Evolutionary conservation across 1,140 invertebrate genomes (phyloP).

Genomic region (Frieseomelitta varia): DNA sequence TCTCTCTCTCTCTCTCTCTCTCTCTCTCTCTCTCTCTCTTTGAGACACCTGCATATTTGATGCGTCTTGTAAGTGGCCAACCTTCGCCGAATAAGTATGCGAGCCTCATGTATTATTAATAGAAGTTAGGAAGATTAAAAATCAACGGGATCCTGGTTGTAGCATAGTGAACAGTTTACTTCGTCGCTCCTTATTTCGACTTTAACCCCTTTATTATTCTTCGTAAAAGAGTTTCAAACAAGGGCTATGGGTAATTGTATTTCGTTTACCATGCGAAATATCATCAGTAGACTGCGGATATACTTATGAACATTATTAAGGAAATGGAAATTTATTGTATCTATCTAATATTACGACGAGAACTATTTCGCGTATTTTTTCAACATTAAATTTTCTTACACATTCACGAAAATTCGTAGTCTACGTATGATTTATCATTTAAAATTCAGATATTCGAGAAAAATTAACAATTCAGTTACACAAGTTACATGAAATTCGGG

Average conservation of each 20-base stretch:
- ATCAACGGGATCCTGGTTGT: conserved; percentile 18
- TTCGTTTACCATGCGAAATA: background rate
- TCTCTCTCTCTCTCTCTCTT: conserved; percentile 49
- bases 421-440: too few species aligned
- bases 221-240: background rate
- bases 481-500: too few species aligned
- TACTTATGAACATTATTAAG: too few species aligned
- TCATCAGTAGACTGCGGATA: too few species aligned
- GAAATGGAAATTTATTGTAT: too few species aligned
- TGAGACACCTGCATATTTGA: conserved; percentile 80
- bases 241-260: too few species aligned
- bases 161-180: background rate
- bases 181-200: background rate
- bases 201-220: background rate
- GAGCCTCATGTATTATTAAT: conserved; percentile 79
- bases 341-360: too few species aligned
- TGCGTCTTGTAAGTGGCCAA: conserved; percentile 76
- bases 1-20: conserved; percentile 13
- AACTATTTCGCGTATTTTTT: too few species aligned
- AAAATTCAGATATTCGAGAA: background rate
- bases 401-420: too few species aligned
- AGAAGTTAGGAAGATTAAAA: conserved; percentile 46
- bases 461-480: background rate
- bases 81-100: conserved; percentile 75
- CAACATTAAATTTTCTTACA: too few species aligned